phyloP scores from a whole-genome alignment of 2,888 invertebrate genomes.

The Agrotis segetum region DNA sequence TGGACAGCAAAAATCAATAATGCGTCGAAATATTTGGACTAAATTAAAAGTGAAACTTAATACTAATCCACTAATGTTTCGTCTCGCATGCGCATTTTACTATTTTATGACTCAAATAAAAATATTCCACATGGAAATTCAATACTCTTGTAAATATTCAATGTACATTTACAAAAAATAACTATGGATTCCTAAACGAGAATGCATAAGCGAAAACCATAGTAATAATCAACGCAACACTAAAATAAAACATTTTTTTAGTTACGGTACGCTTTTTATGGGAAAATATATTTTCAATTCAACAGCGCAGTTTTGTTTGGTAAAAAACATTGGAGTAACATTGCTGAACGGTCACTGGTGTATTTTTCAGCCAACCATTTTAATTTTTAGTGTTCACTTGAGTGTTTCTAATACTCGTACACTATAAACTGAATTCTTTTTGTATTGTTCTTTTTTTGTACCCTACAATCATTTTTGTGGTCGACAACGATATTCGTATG shows the following conservation, averaged over 20 bases:
- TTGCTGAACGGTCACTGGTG: conserved; percentile 51
- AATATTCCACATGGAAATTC: not conserved
- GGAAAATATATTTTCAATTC: conserved; percentile 63
- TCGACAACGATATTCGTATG: not conserved
- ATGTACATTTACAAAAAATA: not conserved
- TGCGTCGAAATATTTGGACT: too few species aligned
- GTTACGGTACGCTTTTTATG: conserved; percentile 33
- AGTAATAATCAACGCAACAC: conserved; percentile 28
- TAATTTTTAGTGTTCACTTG: conserved; percentile 61
- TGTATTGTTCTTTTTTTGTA: conserved; percentile 13
- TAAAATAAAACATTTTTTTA: conserved; percentile 32
- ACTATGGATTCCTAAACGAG: not conserved
- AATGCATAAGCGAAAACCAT: conserved; percentile 24
- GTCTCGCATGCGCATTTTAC: too few species aligned
- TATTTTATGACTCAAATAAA: too few species aligned
- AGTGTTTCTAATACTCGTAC: conserved; percentile 56
- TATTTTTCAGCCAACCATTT: conserved; percentile 52
- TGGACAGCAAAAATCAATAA: too few species aligned
- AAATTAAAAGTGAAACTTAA: too few species aligned
- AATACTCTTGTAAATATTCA: not conserved
- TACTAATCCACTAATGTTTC: too few species aligned
- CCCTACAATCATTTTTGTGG: not conserved
- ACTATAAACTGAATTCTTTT: conserved; percentile 26
- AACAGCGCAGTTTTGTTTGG: conserved; percentile 56
- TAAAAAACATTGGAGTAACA: conserved; percentile 54